Percentiles rank a stretch among this genome's conserved stretches.
Evolutionary conservation across 53 echinoderm and acorn worm species (phyloP).

Genomic region (Paracentrotus lividus): DNA sequence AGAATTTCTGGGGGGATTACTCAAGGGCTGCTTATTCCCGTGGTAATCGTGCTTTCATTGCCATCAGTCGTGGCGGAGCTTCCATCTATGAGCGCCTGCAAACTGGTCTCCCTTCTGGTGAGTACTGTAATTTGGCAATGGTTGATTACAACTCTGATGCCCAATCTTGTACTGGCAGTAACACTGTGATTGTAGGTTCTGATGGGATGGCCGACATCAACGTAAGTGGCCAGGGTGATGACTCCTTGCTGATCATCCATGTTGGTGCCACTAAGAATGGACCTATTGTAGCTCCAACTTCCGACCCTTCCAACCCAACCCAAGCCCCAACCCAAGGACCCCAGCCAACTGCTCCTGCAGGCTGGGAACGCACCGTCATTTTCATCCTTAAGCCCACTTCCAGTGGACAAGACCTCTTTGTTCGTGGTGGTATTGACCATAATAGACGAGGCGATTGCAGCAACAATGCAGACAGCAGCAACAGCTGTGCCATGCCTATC

Average conservation of each 20-base stretch:
- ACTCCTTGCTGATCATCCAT: conserved; percentile 66
- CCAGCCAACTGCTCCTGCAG: conserved; percentile 70
- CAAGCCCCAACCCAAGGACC: neutral
- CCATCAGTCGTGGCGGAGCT: conserved; percentile 73
- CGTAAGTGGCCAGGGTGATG: conserved; percentile 50
- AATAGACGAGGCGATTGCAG: conserved; percentile 77
- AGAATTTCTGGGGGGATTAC: conserved; percentile 84
- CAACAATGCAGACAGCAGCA: conserved; percentile 62
- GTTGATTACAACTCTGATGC: conserved; percentile 68
- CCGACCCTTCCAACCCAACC: neutral
- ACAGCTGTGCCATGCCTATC: conserved; percentile 83
- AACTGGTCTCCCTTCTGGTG: conserved; percentile 63
- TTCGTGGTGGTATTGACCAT: conserved; percentile 90
- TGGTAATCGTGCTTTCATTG: conserved; percentile 84
- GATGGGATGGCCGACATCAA: conserved; percentile 58
- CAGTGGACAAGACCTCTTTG: conserved; percentile 84
- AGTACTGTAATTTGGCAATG: conserved; percentile 82
- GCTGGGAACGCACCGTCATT: conserved; percentile 85
- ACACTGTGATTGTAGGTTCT: conserved; percentile 51
- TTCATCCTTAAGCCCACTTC: conserved; percentile 83
- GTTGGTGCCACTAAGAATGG: conserved; percentile 67
- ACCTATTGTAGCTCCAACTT: conserved; percentile 30
- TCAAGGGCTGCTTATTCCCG: conserved; percentile 84
- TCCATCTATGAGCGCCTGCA: conserved; percentile 48
- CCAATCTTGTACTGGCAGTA: conserved; percentile 77